Conservation (phyloP, 2,888 invertebrate species). For the Chrysolina oricalcia region DNA sequence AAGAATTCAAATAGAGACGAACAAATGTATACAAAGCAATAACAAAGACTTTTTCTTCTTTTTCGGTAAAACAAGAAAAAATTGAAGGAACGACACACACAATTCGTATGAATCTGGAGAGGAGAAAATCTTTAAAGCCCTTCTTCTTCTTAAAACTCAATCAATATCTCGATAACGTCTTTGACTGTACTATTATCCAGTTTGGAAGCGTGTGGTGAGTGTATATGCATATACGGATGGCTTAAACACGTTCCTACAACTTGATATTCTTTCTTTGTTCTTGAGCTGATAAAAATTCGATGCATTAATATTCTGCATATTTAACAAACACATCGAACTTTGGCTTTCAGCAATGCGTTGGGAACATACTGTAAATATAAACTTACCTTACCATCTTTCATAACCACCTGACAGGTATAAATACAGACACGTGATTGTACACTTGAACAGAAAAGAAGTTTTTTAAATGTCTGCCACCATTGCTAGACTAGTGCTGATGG, state of each 20-base stretch:
- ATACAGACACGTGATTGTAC: not conserved
- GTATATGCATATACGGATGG: slow-evolving; percentile 24
- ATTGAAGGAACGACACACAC: no score
- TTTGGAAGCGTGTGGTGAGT: slow-evolving; percentile 11
- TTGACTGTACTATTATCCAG: slow-evolving; percentile 15
- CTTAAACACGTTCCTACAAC: slow-evolving; percentile 33
- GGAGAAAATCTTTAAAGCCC: not conserved
- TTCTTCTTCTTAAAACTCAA: not conserved
- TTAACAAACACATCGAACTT: slow-evolving; percentile 46
- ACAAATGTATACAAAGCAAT: no score
- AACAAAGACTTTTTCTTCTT: no score
- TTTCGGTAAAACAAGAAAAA: no score
- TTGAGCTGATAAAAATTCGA: slow-evolving; percentile 38
- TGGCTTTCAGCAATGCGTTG: slow-evolving; percentile 35
- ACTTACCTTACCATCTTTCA: not conserved
- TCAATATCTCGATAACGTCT: not conserved
- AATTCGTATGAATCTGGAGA: not conserved
- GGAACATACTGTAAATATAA: slow-evolving; percentile 20
- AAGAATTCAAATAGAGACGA: no score
- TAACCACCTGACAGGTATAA: not conserved
- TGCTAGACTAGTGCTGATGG: no score
- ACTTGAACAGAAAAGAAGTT: no score
- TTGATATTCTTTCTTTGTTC: slow-evolving; percentile 48
- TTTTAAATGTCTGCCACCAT: no score
- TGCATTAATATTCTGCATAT: slow-evolving; percentile 45